Evolutionary conservation across 2,888 invertebrate species (phyloP), one percentile per base, ranked within the genome.

Genomic region (Empis stercorea): DNA sequence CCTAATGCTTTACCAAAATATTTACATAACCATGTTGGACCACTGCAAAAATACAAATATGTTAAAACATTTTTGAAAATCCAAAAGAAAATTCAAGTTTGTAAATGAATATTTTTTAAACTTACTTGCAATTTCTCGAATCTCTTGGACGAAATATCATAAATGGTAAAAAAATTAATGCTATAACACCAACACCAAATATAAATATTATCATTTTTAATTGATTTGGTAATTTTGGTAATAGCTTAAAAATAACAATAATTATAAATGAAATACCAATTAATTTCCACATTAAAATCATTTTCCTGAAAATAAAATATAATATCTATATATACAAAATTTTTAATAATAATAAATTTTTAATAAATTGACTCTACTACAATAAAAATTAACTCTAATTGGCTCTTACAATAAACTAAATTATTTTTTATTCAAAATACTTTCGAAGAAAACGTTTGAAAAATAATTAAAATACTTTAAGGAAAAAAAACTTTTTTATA

Each of bases 81-180:
- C 10, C 30, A 6, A 3, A 9, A n/a, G n/a, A n/a, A n/a, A n/a
- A n/a, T n/a, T n/a, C n/a, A n/a, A n/a, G n/a, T n/a, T n/a, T 7
- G 2, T 32, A 16, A 38, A 27, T 4, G n/a, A 30, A 36, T 38
- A 27, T 27, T 7, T 30, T 30, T 30, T 36, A 43, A 43, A 79
- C 84, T 84, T 74, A 88, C 87, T 87, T 64, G 14, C 84, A 87
- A 70, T 88, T 88, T 61, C 74, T 79, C 55, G 82, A 82, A 62
- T 82, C 78, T 54, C 78, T 76, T 2, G 87, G 84, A 54, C 74
- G 76, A 16, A 81, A 61, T 49, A 87, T 65, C 84, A 87, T 87
- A 39, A 87, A 66, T 9, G 87, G 87, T 53, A 91, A 74, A 52
- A 80, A 79, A 53, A 79, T 64, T 47, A 61, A 51, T 17, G 84